Conservation (phyloP, 2,113 vertebrate species). For the Sphyrna mokarran region DNA sequence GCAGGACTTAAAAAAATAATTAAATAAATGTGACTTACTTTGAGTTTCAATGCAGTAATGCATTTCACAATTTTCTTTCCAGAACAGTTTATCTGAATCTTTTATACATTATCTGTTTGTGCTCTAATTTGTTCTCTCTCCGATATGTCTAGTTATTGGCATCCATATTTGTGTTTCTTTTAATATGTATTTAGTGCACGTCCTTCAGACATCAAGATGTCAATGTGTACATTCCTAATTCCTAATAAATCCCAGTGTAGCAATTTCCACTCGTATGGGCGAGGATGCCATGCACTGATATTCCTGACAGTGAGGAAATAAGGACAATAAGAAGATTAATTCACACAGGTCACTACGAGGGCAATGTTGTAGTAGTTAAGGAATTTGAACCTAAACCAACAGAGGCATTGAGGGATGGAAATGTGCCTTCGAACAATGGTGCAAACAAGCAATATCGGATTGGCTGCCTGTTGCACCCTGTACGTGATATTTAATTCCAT, state of each 20-base stretch:
- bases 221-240: slow-evolving; percentile 21
- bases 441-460: not conserved
- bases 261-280: not conserved
- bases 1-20: not conserved
- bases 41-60: not conserved
- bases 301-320: not conserved
- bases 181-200: not conserved
- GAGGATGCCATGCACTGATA: slow-evolving; percentile 10
- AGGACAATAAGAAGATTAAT: not conserved
- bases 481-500: no score
- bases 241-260: slow-evolving; percentile 16
- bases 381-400: not conserved
- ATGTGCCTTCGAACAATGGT: not conserved
- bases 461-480: no score
- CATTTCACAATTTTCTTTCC: not conserved
- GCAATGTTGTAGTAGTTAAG: not conserved
- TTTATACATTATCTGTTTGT: not conserved
- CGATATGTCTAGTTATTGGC: not conserved
- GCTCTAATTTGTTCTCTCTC: not conserved
- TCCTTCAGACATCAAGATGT: slow-evolving; percentile 29
- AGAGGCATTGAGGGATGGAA: not conserved
- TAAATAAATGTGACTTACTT: not conserved
- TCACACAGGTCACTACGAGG: not conserved
- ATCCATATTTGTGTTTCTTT: not conserved
- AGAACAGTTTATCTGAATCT: not conserved